Evolutionary conservation across 2,888 invertebrate species (phyloP).

Genomic region (Pheosia tremula): DNA sequence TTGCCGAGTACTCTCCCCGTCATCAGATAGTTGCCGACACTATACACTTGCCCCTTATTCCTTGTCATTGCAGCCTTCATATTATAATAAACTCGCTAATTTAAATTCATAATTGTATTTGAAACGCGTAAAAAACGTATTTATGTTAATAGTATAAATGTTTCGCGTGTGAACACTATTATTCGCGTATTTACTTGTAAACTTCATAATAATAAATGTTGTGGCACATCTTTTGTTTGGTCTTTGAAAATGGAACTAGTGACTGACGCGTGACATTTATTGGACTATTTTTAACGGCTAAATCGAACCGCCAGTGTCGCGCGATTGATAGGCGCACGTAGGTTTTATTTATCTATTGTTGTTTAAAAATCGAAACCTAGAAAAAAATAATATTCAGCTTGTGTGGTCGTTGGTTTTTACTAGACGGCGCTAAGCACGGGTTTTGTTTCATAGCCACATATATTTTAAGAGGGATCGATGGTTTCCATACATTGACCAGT

Average conservation of each 20-base stretch:
- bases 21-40: slow-evolving; percentile 89
- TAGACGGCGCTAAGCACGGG: no score
- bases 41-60: slow-evolving; percentile 76
- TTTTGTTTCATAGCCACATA: no score
- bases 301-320: slow-evolving; percentile 38
- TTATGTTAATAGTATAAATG: slow-evolving; percentile 34
- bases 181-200: slow-evolving; percentile 56
- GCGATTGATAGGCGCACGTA: background rate
- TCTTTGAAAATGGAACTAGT: slow-evolving; percentile 70
- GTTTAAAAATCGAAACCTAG: no score
- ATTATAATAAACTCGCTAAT: slow-evolving; percentile 53
- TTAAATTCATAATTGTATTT: slow-evolving; percentile 63
- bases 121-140: slow-evolving; percentile 34
- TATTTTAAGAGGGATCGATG: no score
- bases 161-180: slow-evolving; percentile 46
- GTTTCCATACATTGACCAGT: no score
- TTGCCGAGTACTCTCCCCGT: slow-evolving; percentile 88
- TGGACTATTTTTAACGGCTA: slow-evolving; percentile 68
- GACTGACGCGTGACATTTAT: slow-evolving; percentile 64
- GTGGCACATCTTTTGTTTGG: slow-evolving; percentile 69
- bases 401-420: no score
- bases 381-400: no score
- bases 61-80: slow-evolving; percentile 66
- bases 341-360: slow-evolving; percentile 3
- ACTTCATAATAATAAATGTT: slow-evolving; percentile 66